Conservation (phyloP, 1,140 invertebrate genomes). For the Myzus persicae region DNA sequence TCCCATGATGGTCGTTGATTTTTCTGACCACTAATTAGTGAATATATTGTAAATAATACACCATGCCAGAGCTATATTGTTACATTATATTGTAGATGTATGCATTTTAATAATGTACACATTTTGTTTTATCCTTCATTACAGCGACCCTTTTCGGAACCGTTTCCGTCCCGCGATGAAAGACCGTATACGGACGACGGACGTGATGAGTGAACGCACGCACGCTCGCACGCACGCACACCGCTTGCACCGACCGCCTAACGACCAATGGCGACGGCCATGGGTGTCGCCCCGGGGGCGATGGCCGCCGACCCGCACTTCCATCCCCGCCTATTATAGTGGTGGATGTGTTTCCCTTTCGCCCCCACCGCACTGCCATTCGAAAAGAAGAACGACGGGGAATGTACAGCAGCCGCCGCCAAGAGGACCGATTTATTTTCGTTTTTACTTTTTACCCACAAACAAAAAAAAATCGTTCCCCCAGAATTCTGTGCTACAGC, state of each 20-base stretch:
- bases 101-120: neutral
- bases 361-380: neutral
- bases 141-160: neutral
- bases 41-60: neutral
- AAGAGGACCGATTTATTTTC: neutral
- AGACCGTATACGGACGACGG: neutral
- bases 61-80: neutral
- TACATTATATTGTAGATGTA: neutral
- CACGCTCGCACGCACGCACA: neutral
- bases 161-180: neutral
- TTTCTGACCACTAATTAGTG: neutral
- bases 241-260: slow-evolving; percentile 1
- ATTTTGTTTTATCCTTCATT: neutral
- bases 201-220: neutral
- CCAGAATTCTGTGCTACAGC: neutral
- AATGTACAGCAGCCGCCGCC: neutral
- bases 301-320: slow-evolving; percentile 28
- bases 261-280: slow-evolving; percentile 26
- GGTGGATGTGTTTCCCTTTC: neutral
- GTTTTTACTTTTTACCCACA: neutral
- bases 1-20: neutral
- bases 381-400: neutral
- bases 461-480: neutral
- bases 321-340: neutral
- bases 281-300: slow-evolving; percentile 30